Base-by-base conservation (phyloP, 2,113 vertebrate species). In the Varanus komodoensis region DNA sequence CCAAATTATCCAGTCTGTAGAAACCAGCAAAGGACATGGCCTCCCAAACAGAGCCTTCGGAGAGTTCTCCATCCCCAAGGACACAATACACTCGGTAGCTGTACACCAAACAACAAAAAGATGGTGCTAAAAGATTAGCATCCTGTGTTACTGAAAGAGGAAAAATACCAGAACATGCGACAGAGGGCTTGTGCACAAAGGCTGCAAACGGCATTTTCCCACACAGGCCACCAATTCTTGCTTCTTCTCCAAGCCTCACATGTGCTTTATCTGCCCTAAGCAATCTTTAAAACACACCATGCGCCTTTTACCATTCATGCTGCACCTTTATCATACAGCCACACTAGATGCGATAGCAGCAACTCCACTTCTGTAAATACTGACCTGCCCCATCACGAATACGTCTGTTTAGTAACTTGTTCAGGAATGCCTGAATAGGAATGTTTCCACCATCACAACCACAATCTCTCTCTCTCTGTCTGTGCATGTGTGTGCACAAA, bases 21-120 rank as follows among this genome's bases (percentile, higher is more conserved):
- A 98, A 97, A 64, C 98, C 97, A 50, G 99, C 99, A 54, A 99
- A 99, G n/a, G 98, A 98, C 99, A 99, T 99, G 94, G 99, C 99
- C 94, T 99, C 99, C 99, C 99, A 99, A 85, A 99, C 98, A 3
- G 99, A 98, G 44, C 99, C 99, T 96, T 99, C 99, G 0, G 98
- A 99, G 91, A 98, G 94, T 96, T 99, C 99, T 12, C 98, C 99
- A 80, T 99, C 99, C 79, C 99, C 99, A 93, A 99, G 95, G 95
- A 99, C 79, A 94, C 98, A 99, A 93, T 97, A 99, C 82, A 99
- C 98, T 3, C 97, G 98, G 93, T 99, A 99, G 94, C 99, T 99
- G 74, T 54, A 34, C 68, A 85, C n/a, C 8, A 69, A 69, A 85
- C 3, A 79, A 94, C 17, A 92, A 90, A 52, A 92, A 32, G 80